These are phyloP conservation scores for Heliconius ethilla DNA, from an alignment of 2,888 invertebrate species.

Conservation along the genomic window DNA sequence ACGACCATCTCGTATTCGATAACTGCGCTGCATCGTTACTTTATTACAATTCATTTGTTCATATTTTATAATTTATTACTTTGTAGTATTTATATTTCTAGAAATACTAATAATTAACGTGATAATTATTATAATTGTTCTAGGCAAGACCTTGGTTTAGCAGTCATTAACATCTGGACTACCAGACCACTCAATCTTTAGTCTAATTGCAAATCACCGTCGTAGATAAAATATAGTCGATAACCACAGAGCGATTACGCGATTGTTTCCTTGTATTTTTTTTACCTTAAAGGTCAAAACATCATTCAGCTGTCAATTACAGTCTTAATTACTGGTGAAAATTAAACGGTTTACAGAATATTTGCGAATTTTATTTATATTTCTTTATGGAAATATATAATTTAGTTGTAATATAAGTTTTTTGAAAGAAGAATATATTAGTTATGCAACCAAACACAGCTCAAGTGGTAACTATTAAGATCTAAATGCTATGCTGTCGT, in stretches of 20 bases:
- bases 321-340: background rate
- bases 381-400: background rate
- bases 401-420: background rate
- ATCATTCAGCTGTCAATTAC: conserved; percentile 13
- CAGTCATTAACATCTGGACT: background rate
- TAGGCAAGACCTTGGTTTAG: conserved; percentile 4
- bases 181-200: background rate
- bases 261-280: conserved; percentile 22
- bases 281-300: conserved; percentile 15
- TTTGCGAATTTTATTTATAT: no score
- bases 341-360: background rate
- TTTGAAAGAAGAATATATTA: no score
- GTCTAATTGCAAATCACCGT: conserved; percentile 5
- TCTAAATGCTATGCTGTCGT: no score
- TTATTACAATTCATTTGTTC: no score
- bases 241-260: conserved; percentile 12
- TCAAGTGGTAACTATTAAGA: no score
- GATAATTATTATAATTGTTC: no score
- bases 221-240: conserved; percentile 10
- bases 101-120: background rate
- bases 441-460: no score
- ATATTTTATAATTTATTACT: no score
- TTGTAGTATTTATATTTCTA: no score
- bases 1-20: background rate
- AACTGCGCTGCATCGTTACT: background rate